Evolutionary conservation across 2,797 vertebrate species (phyloP).

Genomic region (Chelon labrosus): DNA sequence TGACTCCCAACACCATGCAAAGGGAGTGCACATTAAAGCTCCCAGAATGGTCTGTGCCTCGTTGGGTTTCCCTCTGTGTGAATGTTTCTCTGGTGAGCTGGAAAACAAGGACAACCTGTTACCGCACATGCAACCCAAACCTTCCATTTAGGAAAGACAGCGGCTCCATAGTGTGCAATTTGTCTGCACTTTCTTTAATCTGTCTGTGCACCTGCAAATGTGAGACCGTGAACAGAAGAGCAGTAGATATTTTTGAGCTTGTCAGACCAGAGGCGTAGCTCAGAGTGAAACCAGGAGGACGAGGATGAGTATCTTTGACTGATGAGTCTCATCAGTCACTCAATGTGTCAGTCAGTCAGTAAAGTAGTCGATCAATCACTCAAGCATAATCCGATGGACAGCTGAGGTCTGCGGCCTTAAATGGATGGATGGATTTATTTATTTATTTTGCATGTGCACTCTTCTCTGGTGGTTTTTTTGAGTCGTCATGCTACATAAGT

Average conservation of each 20-base stretch:
- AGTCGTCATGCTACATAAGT: neutral
- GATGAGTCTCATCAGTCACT: slow-evolving; percentile 40
- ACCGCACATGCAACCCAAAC: neutral
- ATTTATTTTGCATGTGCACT: neutral
- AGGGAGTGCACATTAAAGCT: slow-evolving; percentile 21
- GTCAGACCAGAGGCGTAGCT: too few species aligned
- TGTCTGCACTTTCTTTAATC: too few species aligned
- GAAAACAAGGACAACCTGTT: slow-evolving; percentile 27
- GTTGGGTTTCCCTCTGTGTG: slow-evolving; percentile 8
- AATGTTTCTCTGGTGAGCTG: neutral
- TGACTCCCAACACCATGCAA: slow-evolving; percentile 41
- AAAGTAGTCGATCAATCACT: slow-evolving; percentile 25
- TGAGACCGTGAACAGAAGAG: too few species aligned
- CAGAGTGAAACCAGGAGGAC: neutral
- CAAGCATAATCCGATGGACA: slow-evolving; percentile 21
- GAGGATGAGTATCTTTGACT: slow-evolving; percentile 16
- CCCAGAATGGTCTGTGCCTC: slow-evolving; percentile 7
- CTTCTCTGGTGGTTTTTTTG: neutral
- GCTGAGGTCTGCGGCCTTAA: slow-evolving; percentile 17
- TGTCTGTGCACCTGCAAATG: too few species aligned
- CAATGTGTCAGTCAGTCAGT: slow-evolving; percentile 16
- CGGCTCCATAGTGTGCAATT: neutral
- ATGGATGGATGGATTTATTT: neutral
- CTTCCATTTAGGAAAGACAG: neutral
- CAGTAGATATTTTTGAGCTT: too few species aligned